Evolutionary conservation across 2,888 invertebrate genomes (phyloP).

Genomic region (Eumacrocentrus americanus): DNA sequence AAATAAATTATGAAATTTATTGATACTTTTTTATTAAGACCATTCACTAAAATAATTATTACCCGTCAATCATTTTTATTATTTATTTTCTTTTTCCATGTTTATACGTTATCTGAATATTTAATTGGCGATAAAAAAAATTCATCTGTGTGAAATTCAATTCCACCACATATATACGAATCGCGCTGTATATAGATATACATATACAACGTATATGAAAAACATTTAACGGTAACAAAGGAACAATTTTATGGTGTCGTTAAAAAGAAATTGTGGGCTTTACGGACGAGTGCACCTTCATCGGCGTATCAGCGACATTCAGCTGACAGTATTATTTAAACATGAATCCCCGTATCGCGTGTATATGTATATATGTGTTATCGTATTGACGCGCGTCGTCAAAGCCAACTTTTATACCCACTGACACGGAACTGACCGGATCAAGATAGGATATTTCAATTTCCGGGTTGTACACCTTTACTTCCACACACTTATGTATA

Average conservation of each 20-base stretch:
- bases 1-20: no score
- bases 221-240: background rate
- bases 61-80: background rate
- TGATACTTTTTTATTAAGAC: no score
- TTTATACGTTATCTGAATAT: background rate
- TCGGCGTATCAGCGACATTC: slow-evolving; percentile 8
- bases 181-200: background rate
- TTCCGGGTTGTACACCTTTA: slow-evolving; percentile 31
- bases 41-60: no score
- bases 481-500: slow-evolving; percentile 21
- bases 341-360: slow-evolving; percentile 1
- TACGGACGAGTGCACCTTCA: slow-evolving; percentile 14
- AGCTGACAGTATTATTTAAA: slow-evolving; percentile 15
- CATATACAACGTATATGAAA: background rate
- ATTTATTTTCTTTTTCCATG: background rate
- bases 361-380: slow-evolving; percentile 8
- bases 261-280: slow-evolving; percentile 19
- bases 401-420: slow-evolving; percentile 31
- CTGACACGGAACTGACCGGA: slow-evolving; percentile 31
- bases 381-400: slow-evolving; percentile 23
- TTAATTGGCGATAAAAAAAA: background rate
- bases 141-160: background rate
- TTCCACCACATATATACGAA: background rate
- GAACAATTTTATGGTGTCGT: slow-evolving; percentile 12
- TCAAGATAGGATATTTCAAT: slow-evolving; percentile 39